Percentiles rank a stretch among this genome's conserved stretches.
Conservation (phyloP, 1,140 invertebrate species). For the Mya arenaria region DNA sequence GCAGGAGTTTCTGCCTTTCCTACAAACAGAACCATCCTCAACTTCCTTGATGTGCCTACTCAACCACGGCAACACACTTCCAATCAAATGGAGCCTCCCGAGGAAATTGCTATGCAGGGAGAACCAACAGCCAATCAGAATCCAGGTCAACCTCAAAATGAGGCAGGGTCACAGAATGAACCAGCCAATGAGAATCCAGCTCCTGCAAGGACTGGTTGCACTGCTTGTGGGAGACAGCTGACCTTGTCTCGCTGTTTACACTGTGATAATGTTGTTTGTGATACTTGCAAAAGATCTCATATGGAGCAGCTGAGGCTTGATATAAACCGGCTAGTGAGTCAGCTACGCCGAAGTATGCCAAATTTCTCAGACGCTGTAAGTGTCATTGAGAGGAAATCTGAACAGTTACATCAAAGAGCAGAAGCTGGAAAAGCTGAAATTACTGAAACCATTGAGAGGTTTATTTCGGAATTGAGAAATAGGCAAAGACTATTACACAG, state of each 20-base stretch:
- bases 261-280: constrained; percentile 96
- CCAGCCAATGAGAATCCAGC: not conserved
- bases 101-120: not conserved
- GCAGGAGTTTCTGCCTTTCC: constrained; percentile 69
- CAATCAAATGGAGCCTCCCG: constrained; percentile 14
- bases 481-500: constrained; percentile 92
- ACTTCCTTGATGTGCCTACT: constrained; percentile 85
- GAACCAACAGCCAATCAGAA: not conserved
- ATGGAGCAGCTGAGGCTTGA: constrained; percentile 97
- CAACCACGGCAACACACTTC: constrained; percentile 81
- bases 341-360: constrained; percentile 86
- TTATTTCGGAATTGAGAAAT: constrained; percentile 94
- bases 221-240: constrained; percentile 94
- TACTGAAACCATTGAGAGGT: constrained; percentile 89
- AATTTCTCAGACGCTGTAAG: constrained; percentile 85
- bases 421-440: constrained; percentile 83
- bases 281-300: constrained; percentile 94
- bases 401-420: constrained; percentile 68
- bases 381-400: constrained; percentile 66
- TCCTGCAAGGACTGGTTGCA: constrained; percentile 62
- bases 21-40: constrained; percentile 74
- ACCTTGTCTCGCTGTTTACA: constrained; percentile 94
- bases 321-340: constrained; percentile 96
- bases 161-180: not conserved
- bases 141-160: constrained; percentile 17